Percentiles rank a stretch among this genome's conserved stretches.
Evolutionary conservation across 2,113 vertebrate genomes (phyloP).

Genomic region (Myotis yumanensis): DNA sequence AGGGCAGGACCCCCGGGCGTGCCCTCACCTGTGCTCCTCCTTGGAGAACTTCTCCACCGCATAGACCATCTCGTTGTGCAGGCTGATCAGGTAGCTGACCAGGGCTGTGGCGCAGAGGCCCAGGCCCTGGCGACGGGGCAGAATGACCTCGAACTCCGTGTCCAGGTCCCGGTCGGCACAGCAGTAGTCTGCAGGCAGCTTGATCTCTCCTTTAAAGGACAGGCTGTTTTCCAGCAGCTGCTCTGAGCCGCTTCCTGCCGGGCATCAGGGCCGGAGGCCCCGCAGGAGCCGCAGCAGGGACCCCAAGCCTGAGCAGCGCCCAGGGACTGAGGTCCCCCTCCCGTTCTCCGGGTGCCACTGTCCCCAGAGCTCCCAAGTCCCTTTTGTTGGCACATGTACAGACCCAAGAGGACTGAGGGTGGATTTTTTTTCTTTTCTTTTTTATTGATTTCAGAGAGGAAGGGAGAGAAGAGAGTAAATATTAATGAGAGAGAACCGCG

Average conservation of each 20-base stretch:
- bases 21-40: slow-evolving; percentile 86
- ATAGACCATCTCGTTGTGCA: slow-evolving; percentile 92
- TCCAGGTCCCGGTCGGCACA: slow-evolving; percentile 83
- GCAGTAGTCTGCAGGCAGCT: slow-evolving; percentile 88
- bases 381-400: too few species aligned
- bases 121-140: slow-evolving; percentile 89
- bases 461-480: too few species aligned
- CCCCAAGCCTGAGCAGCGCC: not conserved
- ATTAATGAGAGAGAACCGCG: too few species aligned
- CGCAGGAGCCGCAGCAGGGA: too few species aligned
- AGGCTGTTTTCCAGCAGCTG: not conserved
- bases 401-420: not conserved
- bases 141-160: slow-evolving; percentile 86
- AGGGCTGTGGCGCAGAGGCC: slow-evolving; percentile 95
- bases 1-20: not conserved
- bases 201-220: slow-evolving; percentile 89
- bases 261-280: too few species aligned
- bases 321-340: too few species aligned
- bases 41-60: slow-evolving; percentile 84
- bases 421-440: too few species aligned
- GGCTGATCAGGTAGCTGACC: slow-evolving; percentile 91
- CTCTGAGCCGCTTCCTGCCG: not conserved
- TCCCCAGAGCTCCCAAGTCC: too few species aligned
- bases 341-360: too few species aligned
- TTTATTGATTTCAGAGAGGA: too few species aligned